Conservation (phyloP, 2,888 invertebrate genomes). For the Julus scanicus region DNA sequence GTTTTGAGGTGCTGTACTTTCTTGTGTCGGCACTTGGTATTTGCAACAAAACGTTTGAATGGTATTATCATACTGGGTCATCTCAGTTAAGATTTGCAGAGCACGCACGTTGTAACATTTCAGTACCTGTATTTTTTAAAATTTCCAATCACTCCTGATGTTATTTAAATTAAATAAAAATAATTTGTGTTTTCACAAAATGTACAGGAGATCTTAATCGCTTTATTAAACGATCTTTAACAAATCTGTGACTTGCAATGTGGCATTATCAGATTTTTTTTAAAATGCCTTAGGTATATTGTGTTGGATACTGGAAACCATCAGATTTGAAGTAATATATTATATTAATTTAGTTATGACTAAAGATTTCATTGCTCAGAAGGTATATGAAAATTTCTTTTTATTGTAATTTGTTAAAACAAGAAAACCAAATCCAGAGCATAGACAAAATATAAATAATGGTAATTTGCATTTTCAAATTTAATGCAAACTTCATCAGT, state of each 20-base stretch:
- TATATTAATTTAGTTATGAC: too few species aligned
- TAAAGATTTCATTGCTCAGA: too few species aligned
- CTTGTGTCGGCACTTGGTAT: not conserved
- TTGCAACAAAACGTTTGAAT: not conserved
- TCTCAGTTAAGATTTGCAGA: not conserved
- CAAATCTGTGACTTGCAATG: not conserved
- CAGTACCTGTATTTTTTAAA: not conserved
- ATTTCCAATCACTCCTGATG: not conserved
- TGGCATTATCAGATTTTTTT: too few species aligned
- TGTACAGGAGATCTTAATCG: not conserved
- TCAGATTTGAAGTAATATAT: too few species aligned
- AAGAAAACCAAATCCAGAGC: too few species aligned
- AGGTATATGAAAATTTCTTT: too few species aligned
- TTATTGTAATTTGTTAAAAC: too few species aligned
- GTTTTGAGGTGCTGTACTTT: constrained; percentile 1
- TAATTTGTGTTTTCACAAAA: not conserved
- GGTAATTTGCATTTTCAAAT: too few species aligned
- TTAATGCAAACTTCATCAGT: too few species aligned
- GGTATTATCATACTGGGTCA: constrained; percentile 30
- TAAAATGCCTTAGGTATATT: too few species aligned
- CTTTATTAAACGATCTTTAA: not conserved
- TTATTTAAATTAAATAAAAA: not conserved
- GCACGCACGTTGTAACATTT: not conserved
- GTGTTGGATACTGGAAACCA: too few species aligned
- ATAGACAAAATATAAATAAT: too few species aligned